phyloP scores from a whole-genome alignment of 2,113 vertebrate species.

The Zosterops borbonicus region DNA sequence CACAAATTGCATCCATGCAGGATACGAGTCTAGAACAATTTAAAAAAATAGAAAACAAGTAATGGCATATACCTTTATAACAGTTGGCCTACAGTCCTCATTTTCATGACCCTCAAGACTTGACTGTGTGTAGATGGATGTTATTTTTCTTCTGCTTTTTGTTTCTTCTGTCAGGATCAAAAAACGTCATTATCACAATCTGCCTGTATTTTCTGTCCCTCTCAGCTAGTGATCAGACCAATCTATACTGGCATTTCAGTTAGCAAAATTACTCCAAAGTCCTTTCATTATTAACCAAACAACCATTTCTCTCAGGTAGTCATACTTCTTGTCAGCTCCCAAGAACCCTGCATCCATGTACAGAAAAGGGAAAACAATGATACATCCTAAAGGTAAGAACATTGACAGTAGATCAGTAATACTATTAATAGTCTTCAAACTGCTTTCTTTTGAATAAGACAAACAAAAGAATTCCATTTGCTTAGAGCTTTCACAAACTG shows the following conservation, averaged over 20 bases:
- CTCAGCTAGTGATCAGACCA: not conserved
- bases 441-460: not conserved
- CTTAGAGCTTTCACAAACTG: not conserved
- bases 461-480: constrained; percentile 27
- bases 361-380: not conserved
- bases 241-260: not conserved
- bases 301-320: not conserved
- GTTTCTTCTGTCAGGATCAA: not conserved
- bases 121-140: not conserved
- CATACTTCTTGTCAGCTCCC: not conserved
- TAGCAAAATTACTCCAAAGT: not conserved
- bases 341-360: not conserved
- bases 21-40: not conserved
- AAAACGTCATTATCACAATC: not conserved
- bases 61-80: accelerated
- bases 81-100: not conserved
- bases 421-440: not conserved
- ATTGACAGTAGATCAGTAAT: not conserved
- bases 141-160: not conserved
- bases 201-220: not conserved
- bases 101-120: not conserved
- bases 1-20: not conserved
- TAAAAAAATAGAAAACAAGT: not conserved
- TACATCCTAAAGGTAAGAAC: not conserved
- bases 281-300: not conserved